phyloP scores from a whole-genome alignment of 2,888 invertebrate genomes.

The Allacma fusca region DNA sequence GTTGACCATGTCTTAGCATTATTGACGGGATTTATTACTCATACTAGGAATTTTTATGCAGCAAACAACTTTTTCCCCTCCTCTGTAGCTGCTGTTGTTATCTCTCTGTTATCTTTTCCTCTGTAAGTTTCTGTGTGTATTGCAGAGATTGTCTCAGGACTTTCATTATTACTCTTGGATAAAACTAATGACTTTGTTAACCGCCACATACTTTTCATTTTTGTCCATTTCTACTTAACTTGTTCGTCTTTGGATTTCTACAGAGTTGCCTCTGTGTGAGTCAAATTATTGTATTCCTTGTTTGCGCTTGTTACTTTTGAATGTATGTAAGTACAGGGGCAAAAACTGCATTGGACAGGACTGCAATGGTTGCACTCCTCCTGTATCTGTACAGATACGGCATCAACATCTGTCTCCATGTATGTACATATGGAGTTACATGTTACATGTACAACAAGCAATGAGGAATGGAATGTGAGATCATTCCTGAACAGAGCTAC shows the following conservation, averaged over 20 bases:
- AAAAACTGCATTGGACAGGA: too few relatives aligned
- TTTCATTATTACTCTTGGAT: conserved; percentile 13
- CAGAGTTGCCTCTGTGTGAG: neutral
- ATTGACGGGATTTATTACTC: conserved; percentile 37
- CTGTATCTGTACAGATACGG: too few relatives aligned
- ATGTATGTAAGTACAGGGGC: too few relatives aligned
- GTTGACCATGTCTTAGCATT: conserved; percentile 10
- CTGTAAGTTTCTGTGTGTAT: neutral
- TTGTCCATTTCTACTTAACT: neutral
- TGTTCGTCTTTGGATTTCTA: neutral
- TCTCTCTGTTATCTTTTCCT: conserved; percentile 23
- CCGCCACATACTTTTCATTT: conserved; percentile 19
- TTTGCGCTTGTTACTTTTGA: neutral
- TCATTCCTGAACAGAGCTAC: too few relatives aligned
- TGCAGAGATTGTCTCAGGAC: conserved; percentile 6
- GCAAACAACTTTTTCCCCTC: conserved; percentile 19
- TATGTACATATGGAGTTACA: too few relatives aligned
- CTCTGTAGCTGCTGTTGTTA: conserved; percentile 9
- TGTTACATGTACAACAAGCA: too few relatives aligned
- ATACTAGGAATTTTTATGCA: conserved; percentile 13
- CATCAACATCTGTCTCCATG: too few relatives aligned
- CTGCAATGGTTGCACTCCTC: too few relatives aligned
- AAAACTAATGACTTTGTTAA: conserved; percentile 36
- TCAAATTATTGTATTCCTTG: neutral
- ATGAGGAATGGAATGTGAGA: too few relatives aligned